These are phyloP conservation scores for Silurus asotus DNA, from an alignment of 2,113 vertebrate species.

Conservation along the genomic window DNA sequence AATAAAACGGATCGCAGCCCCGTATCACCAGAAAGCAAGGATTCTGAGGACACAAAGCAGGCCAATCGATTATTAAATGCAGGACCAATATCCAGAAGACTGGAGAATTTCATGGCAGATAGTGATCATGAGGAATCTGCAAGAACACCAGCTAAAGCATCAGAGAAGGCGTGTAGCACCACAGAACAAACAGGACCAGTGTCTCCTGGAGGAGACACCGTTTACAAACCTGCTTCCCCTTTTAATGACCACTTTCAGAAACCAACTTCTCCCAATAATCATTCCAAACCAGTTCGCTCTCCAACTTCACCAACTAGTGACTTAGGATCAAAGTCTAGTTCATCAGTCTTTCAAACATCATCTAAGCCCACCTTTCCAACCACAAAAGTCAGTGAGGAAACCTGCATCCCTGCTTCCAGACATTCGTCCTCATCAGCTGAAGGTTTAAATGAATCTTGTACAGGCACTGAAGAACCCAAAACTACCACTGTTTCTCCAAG, in stretches of 20 bases:
- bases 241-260: slow-evolving; percentile 50
- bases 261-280: slow-evolving; percentile 51
- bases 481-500: slow-evolving; percentile 56
- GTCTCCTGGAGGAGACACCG: slow-evolving; percentile 58
- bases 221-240: slow-evolving; percentile 57
- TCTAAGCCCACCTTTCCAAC: slow-evolving; percentile 29
- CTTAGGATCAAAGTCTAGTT: slow-evolving; percentile 51
- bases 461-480: slow-evolving; percentile 53
- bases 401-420: slow-evolving; percentile 56
- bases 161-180: slow-evolving; percentile 55
- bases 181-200: slow-evolving; percentile 56
- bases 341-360: slow-evolving; percentile 36
- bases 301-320: slow-evolving; percentile 49
- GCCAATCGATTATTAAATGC: slow-evolving; percentile 74
- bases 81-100: slow-evolving; percentile 83
- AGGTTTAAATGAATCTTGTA: slow-evolving; percentile 59
- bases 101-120: slow-evolving; percentile 81
- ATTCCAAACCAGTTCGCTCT: slow-evolving; percentile 31
- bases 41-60: slow-evolving; percentile 63
- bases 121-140: slow-evolving; percentile 75
- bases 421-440: slow-evolving; percentile 59
- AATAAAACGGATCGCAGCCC: slow-evolving; percentile 65
- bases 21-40: slow-evolving; percentile 60
- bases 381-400: slow-evolving; percentile 52
- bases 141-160: slow-evolving; percentile 58